Percentiles rank a stretch among this genome's conserved stretches.
Conservation (phyloP, 2,113 vertebrate species). For the Cephalopterus ornatus region DNA sequence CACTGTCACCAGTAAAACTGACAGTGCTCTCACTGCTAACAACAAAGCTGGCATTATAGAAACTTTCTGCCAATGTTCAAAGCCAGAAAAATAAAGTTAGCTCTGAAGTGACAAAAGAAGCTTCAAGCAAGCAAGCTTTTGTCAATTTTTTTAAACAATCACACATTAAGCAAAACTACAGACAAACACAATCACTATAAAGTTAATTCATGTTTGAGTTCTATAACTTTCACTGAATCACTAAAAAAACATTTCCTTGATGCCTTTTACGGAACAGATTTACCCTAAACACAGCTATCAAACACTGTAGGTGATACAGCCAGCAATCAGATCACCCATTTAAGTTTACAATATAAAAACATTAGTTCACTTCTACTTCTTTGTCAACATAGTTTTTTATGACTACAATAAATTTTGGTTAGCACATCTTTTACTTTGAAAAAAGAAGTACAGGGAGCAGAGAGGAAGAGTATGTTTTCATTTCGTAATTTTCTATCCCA, state of each 20-base stretch:
- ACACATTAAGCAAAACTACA: not conserved
- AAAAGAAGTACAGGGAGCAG: not conserved
- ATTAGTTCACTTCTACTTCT: not conserved
- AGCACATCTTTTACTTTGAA: not conserved
- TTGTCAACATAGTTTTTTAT: not conserved
- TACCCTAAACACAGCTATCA: not conserved
- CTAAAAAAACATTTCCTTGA: not conserved
- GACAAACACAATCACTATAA: not conserved
- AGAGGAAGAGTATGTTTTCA: not conserved
- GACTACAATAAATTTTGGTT: not conserved
- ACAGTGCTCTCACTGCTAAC: slow-evolving; percentile 40
- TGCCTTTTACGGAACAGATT: not conserved
- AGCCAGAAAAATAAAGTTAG: not conserved
- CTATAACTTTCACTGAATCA: not conserved
- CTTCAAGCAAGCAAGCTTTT: not conserved
- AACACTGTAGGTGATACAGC: not conserved
- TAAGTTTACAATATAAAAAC: not conserved
- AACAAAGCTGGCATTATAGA: not conserved
- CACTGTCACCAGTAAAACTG: not conserved
- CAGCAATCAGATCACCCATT: not conserved
- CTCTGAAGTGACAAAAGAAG: not conserved
- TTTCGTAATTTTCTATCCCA: not conserved
- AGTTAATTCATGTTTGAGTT: not conserved
- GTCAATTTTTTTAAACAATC: not conserved
- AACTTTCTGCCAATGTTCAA: not conserved